Evolutionary conservation across 2,888 invertebrate species (phyloP), one percentile per base, ranked within the genome.

Genomic region (Formica aserva): DNA sequence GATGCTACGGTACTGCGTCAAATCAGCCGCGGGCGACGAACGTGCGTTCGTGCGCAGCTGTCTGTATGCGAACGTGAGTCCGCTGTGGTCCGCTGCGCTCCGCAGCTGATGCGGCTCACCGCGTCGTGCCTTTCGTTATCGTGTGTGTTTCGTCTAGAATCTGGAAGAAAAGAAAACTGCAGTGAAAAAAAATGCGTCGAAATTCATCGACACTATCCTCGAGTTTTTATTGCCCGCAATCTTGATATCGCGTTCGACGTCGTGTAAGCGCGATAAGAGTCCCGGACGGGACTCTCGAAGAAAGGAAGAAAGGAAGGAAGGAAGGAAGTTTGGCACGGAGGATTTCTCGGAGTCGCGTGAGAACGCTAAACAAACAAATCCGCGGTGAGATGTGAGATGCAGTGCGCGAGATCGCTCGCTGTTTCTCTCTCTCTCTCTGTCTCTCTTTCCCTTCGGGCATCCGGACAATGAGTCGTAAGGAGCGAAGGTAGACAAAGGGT

Each of bases 11-110:
- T 81, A 84, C 84, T 88, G 89, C 45, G 84, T 84, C 8, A 52
- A 32, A 32, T n/a, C 74, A 63, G 45, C 32, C 86, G 90, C 89
- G 84, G 75, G 82, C 88, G 89, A 89, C 55, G 91, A 91, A 91
- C 91, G 90, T 91, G 26, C 26, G 26, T 26, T 26, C 26, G 26
- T 26, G 91, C 87, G 91, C 89, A 91, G 91, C 91, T 92, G 92
- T 90, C 52, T 52, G 48, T 52, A 52, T 52, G 11, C 32, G 29
- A 91, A 89, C 88, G 90, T 87, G 92, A 48, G 45, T 48, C 76
- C 32, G 48, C 32, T 48, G 41, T 41, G 41, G 41, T 45, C 52
- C 35, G 88, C 87, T 85, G 91, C 86, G 87, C 84, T 90, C 75
- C 84, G 91, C 90, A 91, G 87, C 89, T 89, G 89, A 89, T 90